These are phyloP conservation scores for Ahaetulla prasina DNA, from an alignment of 2,113 vertebrate species.

Conservation along the genomic window DNA sequence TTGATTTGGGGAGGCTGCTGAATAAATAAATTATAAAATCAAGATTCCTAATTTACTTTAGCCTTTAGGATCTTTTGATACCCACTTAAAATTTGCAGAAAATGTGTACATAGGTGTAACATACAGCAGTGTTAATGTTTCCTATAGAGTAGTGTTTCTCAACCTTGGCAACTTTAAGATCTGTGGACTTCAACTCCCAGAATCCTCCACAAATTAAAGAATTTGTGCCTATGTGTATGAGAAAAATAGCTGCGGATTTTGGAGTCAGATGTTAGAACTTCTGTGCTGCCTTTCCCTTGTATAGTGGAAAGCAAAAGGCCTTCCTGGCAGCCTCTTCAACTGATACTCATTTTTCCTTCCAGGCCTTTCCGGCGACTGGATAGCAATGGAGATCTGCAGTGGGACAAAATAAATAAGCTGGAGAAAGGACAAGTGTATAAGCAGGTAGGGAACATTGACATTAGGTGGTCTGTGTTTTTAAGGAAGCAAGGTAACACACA, in stretches of 20 bases:
- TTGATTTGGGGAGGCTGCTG: neutral
- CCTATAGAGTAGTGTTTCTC: neutral
- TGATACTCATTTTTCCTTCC: neutral
- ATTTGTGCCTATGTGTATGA: neutral
- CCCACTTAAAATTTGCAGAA: neutral
- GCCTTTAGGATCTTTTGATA: neutral
- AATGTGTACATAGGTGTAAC: no score
- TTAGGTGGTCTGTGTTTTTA: neutral
- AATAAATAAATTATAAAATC: neutral
- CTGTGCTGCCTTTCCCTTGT: neutral
- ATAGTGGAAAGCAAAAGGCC: neutral
- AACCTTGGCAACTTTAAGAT: neutral
- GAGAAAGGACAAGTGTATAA: slow-evolving; percentile 83
- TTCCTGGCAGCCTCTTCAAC: neutral
- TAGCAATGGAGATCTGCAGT: slow-evolving; percentile 74
- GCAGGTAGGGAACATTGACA: slow-evolving; percentile 62
- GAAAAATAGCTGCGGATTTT: neutral
- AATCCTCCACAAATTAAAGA: neutral
- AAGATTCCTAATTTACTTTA: neutral
- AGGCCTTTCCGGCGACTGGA: slow-evolving; percentile 81
- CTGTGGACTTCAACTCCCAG: neutral
- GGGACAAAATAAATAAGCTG: slow-evolving; percentile 78
- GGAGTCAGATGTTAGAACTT: neutral
- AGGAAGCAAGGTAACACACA: neutral
- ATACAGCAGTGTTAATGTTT: no score